phyloP scores from a whole-genome alignment of 2,888 invertebrate genomes.

The Mythimna albipuncta region DNA sequence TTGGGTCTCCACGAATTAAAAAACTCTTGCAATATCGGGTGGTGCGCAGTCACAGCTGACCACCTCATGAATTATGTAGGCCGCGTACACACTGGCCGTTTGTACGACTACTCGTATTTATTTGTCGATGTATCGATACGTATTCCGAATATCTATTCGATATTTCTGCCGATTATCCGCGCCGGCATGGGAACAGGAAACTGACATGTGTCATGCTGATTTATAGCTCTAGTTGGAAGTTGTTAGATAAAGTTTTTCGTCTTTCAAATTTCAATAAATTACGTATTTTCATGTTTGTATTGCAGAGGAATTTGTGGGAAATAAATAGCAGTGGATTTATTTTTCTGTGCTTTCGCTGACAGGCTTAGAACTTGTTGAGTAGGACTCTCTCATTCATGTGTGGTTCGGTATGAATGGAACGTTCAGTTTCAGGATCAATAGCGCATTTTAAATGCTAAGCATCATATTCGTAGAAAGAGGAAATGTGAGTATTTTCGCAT shows the following conservation, averaged over 20 bases:
- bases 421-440: slow-evolving; percentile 15
- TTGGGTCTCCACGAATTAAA: no score
- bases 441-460: neutral
- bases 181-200: slow-evolving; percentile 57
- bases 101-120: slow-evolving; percentile 66
- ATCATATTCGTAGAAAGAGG: neutral
- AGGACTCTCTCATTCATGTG: neutral
- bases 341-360: slow-evolving; percentile 30
- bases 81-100: slow-evolving; percentile 56
- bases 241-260: slow-evolving; percentile 53
- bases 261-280: slow-evolving; percentile 50
- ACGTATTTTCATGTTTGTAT: slow-evolving; percentile 26
- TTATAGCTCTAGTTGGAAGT: slow-evolving; percentile 45
- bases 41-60: slow-evolving; percentile 60
- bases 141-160: slow-evolving; percentile 68
- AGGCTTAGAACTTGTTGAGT: neutral
- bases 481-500: neutral
- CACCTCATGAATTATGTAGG: slow-evolving; percentile 68
- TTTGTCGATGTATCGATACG: slow-evolving; percentile 67
- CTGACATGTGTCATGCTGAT: slow-evolving; percentile 61
- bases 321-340: slow-evolving; percentile 21
- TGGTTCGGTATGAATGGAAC: slow-evolving; percentile 4
- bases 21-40: slow-evolving; percentile 66
- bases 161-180: slow-evolving; percentile 64
- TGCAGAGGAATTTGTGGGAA: slow-evolving; percentile 27